Base-by-base conservation (phyloP, 2,113 vertebrate genomes). In the Onychorhynchus coronatus region DNA sequence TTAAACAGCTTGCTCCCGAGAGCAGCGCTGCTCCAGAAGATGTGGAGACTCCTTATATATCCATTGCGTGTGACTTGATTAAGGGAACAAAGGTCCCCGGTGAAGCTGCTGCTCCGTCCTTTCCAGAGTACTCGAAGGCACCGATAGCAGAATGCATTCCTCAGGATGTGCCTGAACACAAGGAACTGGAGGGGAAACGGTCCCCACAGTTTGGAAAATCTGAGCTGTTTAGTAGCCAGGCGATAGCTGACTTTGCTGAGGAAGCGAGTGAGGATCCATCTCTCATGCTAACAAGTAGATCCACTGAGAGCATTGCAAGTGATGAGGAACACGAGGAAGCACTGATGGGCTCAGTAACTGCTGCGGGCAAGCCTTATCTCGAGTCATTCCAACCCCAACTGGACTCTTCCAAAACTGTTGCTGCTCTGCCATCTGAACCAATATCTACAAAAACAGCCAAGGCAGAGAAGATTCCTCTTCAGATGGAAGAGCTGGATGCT, bases 41-140 rank as follows among this genome's bases (percentile, higher is more conserved):
- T 76, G 41, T 77, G n/a, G 98, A 98, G 72, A 84, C 97, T 90
- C 96, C 98, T 33, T 98, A 98, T 78, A 98, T 98, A 95, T 99
- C 99, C 79, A 99, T 98, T 31, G 98, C 99, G 2, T 99, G 99
- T 77, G 99, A 99, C 94, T 98, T 99, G 35, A 98, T 99, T 76
- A 99, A 99, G 94, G 99, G 98, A 94, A 99, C 98, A 2, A 98
- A 98, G 42, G 95, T 90, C 53, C 97, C 98, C 31, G 75, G 94
- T 44, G 98, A 98, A 68, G 78, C 97, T 85, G 66, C 78, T 94
- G 67, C 94, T 50, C 80, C 93, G 6, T 95, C 94, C 66, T 97
- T 98, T 55, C 67, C 95, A 47, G 94, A 93, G 70, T 97, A 97
- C 67, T 96, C 98, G 22, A 97, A 98, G 95, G 58, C 39, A 11